Base-by-base conservation (phyloP, 2,113 vertebrate species). In the Myiopsitta monachus region DNA sequence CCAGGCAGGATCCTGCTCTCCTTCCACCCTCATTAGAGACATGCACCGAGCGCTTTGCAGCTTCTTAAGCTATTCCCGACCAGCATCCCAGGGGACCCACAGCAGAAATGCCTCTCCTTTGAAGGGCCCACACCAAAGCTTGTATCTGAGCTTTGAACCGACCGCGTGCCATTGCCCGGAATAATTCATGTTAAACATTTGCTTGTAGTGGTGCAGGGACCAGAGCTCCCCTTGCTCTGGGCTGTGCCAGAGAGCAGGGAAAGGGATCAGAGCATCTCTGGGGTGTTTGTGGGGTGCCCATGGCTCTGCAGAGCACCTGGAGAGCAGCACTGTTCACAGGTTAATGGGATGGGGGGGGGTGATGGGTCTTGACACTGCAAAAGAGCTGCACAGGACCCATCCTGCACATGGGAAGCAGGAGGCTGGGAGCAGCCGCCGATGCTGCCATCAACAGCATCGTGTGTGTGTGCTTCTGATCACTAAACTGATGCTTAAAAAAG, bases 101-200 rank as follows among this genome's bases (percentile, higher is more conserved):
- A 49, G 59, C 94, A 80, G 46, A 70, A 67, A 91, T 5, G 27
- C 30, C 43, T 84, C 46, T 16, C 24, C 95, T 95, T 96, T 96
- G 93, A 96, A 95, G 91, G 91, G 43, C 44, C 64, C 62, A 63
- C 78, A 80, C 83, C 88, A 95, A 96, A 97, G 95, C 52, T 46
- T n/a, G 21, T 0, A 2, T 11, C 2, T 1, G 1, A 82, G 90
- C 93, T 96, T 94, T 96, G 95, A 96, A 87, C 49, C 52, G 1
- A 3, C 72, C 10, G 18, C 11, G 17, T 57, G n/a, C 5, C 5
- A 0, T 4, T 11, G 3, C 92, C 88, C 2, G 3, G 44, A 94
- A 95, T 74, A 91, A 88, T 70, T 68, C 39, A 39, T 38, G 47
- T 76, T 11, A 43, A 92, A 76, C 52, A 26, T 73, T 79, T 24